These are phyloP conservation scores for Bradypodion pumilum DNA, from an alignment of 2,797 vertebrate species.

Conservation along the genomic window DNA sequence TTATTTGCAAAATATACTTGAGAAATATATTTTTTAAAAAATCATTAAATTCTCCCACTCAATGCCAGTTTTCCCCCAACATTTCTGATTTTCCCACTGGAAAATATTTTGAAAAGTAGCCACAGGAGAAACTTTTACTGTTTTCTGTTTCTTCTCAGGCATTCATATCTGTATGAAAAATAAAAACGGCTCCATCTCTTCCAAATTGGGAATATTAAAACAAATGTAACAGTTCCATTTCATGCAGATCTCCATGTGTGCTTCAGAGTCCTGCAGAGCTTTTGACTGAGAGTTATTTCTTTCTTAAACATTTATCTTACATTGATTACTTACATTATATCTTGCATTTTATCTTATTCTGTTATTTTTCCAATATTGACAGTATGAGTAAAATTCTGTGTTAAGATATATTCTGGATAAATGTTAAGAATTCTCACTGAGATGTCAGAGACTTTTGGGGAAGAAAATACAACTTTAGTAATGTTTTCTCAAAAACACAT, in stretches of 20 bases:
- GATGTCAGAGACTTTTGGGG: not conserved
- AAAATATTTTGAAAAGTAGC: not conserved
- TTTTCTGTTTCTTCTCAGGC: not conserved
- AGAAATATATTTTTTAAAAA: not conserved
- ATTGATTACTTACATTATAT: not conserved
- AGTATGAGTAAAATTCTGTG: not conserved
- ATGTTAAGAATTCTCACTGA: not conserved
- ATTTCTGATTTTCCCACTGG: not conserved
- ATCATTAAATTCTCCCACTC: not conserved
- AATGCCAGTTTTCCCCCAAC: not conserved
- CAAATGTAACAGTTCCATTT: not conserved
- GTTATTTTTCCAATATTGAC: not conserved
- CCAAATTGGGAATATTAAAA: not conserved
- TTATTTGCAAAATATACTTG: not conserved
- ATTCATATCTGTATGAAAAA: not conserved
- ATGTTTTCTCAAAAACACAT: no score
- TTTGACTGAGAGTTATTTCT: constrained; percentile 18
- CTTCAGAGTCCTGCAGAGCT: constrained; percentile 39
- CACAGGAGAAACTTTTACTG: not conserved
- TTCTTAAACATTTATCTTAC: not conserved
- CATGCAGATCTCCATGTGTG: constrained; percentile 24
- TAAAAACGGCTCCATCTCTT: not conserved
- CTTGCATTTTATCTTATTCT: not conserved
- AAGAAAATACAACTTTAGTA: no score
- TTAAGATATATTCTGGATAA: not conserved